Base-by-base conservation (phyloP, 2,797 vertebrate species). In the Argentina silus region DNA sequence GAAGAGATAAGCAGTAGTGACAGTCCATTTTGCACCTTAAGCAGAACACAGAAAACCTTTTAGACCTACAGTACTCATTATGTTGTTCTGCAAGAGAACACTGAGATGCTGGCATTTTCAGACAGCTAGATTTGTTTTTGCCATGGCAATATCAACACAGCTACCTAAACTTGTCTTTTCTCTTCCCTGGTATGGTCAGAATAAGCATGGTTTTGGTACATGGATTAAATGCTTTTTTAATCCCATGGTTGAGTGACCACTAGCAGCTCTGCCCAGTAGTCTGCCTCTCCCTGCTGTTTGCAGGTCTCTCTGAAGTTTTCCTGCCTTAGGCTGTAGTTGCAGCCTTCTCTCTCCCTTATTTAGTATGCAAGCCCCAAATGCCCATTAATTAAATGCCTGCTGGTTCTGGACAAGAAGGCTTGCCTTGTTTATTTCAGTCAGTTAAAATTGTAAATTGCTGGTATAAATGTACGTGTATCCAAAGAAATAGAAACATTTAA, bases 161-260 rank as follows among this genome's bases (percentile, higher is more conserved):
- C 81, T 83, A 74, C 67, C 56, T 10, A 78, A 73, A 82, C 86
- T 84, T 82, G 80, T 83, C 73, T 88, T 72, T 86, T 82, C 76
- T 83, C 81, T 83, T 78, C 82, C 21, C 78, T 70, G 74, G 82
- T 86, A 86, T 76, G 85, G 85, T 85, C 82, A 81, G 80, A 89
- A 88, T 86, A 86, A 86, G 89, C 81, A 86, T 67, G 81, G 79
- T 72, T 72, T 74, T 83, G 83, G 82, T 91, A 91, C 89, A 89
- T 85, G 86, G 89, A 89, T 92, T 91, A 91, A 94, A 93, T 90
- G 91, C 81, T 88, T 92, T 93, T 36, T 93, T 93, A 94, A 93
- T 94, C 92, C 90, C 91, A 93, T 86, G 92, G 85, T 90, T 92
- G 89, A 91, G 81, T 92, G 92, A 87, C 86, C 87, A 83, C 90